Evolutionary conservation across 92 coral and sea anemone species (phyloP).

Genomic region (Micromussa lordhowensis): DNA sequence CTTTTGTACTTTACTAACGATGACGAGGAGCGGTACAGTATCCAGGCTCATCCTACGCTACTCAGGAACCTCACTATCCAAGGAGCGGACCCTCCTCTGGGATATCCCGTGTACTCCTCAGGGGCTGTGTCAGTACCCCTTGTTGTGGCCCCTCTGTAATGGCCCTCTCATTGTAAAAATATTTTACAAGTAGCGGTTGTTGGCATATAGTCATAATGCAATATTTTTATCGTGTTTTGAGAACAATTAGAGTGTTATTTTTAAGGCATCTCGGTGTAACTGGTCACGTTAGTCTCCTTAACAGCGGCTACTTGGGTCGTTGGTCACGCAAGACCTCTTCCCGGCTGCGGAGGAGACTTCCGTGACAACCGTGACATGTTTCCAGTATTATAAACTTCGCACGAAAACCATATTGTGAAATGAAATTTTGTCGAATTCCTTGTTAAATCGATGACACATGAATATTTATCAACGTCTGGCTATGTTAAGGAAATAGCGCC

Average conservation of each 20-base stretch:
- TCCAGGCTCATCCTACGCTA: conserved; percentile 97
- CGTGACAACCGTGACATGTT: not conserved
- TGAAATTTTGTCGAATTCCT: too few species aligned
- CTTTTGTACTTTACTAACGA: conserved; percentile 95
- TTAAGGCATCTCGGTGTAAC: not conserved
- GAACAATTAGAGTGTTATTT: not conserved
- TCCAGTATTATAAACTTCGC: not conserved
- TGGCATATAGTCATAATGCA: not conserved
- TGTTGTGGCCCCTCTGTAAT: conserved; percentile 61
- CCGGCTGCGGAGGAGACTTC: too few species aligned
- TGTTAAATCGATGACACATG: not conserved
- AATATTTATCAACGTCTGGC: not conserved
- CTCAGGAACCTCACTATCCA: conserved; percentile 97
- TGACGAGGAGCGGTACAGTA: conserved; percentile 98
- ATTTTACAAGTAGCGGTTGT: not conserved
- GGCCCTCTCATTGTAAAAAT: not conserved
- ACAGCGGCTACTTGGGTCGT: too few species aligned
- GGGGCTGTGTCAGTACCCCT: conserved; percentile 81
- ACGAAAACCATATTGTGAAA: not conserved
- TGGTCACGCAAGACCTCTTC: too few species aligned
- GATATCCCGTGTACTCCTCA: conserved; percentile 94
- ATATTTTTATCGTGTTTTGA: not conserved
- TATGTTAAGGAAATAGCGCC: not conserved
- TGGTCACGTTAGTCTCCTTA: too few species aligned
- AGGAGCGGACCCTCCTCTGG: conserved; percentile 98